These are phyloP conservation scores for Xestia c-nigrum DNA, from an alignment of 2,888 invertebrate species.

Conservation along the genomic window DNA sequence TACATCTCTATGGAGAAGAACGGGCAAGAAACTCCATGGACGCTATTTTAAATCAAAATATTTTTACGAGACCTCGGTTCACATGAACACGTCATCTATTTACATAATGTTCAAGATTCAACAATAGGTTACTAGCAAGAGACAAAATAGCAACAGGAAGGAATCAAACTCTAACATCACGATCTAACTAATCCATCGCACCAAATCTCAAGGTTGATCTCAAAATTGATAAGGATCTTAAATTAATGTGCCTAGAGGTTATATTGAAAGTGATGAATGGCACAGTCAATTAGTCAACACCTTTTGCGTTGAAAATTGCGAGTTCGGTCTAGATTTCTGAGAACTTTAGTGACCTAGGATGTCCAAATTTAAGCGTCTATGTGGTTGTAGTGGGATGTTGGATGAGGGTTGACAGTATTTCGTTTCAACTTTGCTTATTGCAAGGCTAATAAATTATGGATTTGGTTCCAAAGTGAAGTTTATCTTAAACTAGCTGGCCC, in stretches of 20 bases:
- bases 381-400: background rate
- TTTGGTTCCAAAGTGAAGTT: background rate
- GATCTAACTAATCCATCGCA: background rate
- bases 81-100: background rate
- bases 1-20: no score
- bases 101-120: background rate
- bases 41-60: no score
- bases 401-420: background rate
- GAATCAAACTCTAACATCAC: background rate
- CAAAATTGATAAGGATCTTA: slow-evolving; percentile 21
- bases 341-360: slow-evolving; percentile 36
- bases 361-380: slow-evolving; percentile 29
- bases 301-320: slow-evolving; percentile 35
- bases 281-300: slow-evolving; percentile 35
- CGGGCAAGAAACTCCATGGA: no score
- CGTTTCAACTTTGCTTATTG: background rate
- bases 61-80: no score
- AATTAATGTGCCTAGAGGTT: slow-evolving; percentile 26
- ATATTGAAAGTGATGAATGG: slow-evolving; percentile 46
- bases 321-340: slow-evolving; percentile 22
- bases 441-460: background rate
- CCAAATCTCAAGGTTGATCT: slow-evolving; percentile 38
- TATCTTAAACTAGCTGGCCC: no score
- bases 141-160: background rate
- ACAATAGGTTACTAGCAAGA: background rate